Evolutionary conservation across 37 sponge, comb jelly and placozoan genomes (phyloP), one percentile per base, ranked within the genome.

Genomic region (Cliona cf. orientalis): DNA sequence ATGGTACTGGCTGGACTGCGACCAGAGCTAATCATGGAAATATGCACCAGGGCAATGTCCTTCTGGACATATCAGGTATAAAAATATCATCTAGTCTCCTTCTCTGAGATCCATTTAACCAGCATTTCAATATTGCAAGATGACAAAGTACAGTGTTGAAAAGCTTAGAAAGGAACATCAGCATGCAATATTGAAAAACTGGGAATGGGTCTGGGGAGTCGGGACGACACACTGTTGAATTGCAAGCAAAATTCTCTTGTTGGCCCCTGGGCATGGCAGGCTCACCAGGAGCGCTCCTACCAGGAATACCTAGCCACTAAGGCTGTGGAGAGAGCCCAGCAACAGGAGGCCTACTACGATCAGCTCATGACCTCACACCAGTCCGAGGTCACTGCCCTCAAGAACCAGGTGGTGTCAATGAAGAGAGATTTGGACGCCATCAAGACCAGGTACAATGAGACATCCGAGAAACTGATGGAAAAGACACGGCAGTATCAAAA

Each of bases 1-100:
- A 96, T 96, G 96, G 94, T 93, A 1, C 82, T 96, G 29, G 93
- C 96, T 37, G 96, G 96, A 7, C 94, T 87, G 53, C 72, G 91
- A 66, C 96, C 96, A 41, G 96, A 96, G 71, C 82, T 84, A 2
- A 83, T 96, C 35, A 93, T 96, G 94, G 96, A 96, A 70, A 87
- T 96, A 2, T 90, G 88, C 43, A 80, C 94, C 5, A 72, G 96
- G 71, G 94, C 94, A 32, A 65, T 96, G 45, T 86, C 96, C 28
- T 93, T 96, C 39, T 96, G 96, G 96, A 89, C 88, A 1, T 96
- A 96, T 58, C 96, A 96, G 83, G 93, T 92, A 38, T 29, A 44
- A 22, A 29, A 29, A 68, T 1, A 1, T 33, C 1, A 26, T 1
- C 22, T 42, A 43, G 25, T 71, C 3, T 4, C 5, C 2, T 14